Conservation (phyloP, 2,797 vertebrate genomes). For the Miichthys miiuy region DNA sequence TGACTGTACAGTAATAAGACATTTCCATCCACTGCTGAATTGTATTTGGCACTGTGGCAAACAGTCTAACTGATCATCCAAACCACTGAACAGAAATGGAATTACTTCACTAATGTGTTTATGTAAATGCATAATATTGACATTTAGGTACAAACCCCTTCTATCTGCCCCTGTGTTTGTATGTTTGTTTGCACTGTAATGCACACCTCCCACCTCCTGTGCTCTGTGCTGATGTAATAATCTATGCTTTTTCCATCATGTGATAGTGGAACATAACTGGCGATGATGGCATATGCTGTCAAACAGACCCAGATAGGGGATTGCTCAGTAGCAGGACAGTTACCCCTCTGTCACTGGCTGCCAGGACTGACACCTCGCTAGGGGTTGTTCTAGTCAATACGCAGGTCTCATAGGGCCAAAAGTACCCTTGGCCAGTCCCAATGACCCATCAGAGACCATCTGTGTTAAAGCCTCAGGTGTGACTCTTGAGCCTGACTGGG, state of each 20-base stretch:
- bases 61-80: background rate
- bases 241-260: background rate
- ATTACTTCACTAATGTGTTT: slow-evolving; percentile 12
- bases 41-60: background rate
- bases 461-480: slow-evolving; percentile 52
- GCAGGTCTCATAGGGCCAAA: slow-evolving; percentile 46
- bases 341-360: slow-evolving; percentile 48
- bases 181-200: slow-evolving; percentile 7
- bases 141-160: background rate
- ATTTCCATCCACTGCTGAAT: slow-evolving; percentile 15
- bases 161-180: background rate
- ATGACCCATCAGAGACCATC: slow-evolving; percentile 39
- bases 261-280: slow-evolving; percentile 6
- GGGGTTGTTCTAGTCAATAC: slow-evolving; percentile 48
- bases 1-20: slow-evolving; percentile 18
- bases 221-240: background rate
- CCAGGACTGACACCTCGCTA: slow-evolving; percentile 30
- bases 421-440: slow-evolving; percentile 37
- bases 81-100: background rate
- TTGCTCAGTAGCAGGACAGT: slow-evolving; percentile 54
- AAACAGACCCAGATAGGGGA: slow-evolving; percentile 62
- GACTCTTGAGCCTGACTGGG: slow-evolving; percentile 28
- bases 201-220: background rate
- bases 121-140: background rate
- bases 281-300: slow-evolving; percentile 1